Base-by-base conservation (phyloP, 2,797 vertebrate genomes). In the Melanotaenia pygmaea region DNA sequence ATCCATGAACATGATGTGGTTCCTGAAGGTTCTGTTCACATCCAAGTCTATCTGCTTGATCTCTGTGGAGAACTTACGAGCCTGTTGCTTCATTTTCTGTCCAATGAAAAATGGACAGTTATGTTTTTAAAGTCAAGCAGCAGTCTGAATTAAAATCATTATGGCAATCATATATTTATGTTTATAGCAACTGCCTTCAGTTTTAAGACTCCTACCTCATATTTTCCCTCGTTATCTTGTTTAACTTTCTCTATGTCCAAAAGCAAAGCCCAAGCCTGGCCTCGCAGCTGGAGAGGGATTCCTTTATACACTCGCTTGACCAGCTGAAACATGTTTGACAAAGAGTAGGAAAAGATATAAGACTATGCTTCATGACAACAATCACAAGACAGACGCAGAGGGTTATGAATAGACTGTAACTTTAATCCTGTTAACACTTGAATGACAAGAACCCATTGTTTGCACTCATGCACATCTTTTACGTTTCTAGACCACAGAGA, bases 1-100 rank as follows among this genome's bases (percentile, higher is more conserved):
- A 63, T 98, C 96, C 92, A 93, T 96, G 79, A 98, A 98, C 97
- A 98, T 98, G 88, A 97, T 96, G 86, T 98, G 96, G 91, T 98
- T 97, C 70, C 97, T 94, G 89, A 98, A 98, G 61, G 97, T 98
- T 75, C 97, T 93, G 91, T 98, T 97, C 63, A 98, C 96, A 0
- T 98, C 97, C 35, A 98, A 77, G 83, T 98, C 97, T 3, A 98
- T 98, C 91, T 98, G 97, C 83, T 97, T 98, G 90, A 98, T 97
- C 89, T 98, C 97, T 0, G 96, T 90, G 0, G 97, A 98, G 86
- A 93, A 95, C 72, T 78, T 88, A 51, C 93, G 94, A 1, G 96
- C 96, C 89, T 97, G 96, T 63, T 91, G 92, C 88, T 96, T 98
- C 97, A 98, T 98, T 95, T 93, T 96, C 97, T 98, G 76, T 8